Conservation (phyloP, 2,113 vertebrate genomes). For the Climacteris rufus region DNA sequence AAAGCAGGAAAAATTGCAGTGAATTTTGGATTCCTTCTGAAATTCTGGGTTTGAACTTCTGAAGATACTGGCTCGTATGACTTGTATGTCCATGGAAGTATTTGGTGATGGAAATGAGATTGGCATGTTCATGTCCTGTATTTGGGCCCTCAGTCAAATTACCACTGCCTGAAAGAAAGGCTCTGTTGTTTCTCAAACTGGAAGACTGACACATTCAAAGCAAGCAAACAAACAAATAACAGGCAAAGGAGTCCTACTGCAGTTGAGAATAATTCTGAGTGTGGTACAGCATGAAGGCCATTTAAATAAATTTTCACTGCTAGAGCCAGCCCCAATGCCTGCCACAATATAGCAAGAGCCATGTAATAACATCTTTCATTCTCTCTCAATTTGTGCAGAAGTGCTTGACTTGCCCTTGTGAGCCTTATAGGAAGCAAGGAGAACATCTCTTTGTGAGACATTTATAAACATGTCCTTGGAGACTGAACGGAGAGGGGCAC, state of each 20-base stretch:
- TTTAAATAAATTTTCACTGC: not conserved
- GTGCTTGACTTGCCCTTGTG: not conserved
- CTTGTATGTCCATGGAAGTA: not conserved
- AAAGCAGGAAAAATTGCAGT: not conserved
- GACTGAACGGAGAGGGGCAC: not conserved
- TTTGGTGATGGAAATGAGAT: not conserved
- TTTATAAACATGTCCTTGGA: constrained; percentile 39
- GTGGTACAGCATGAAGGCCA: not conserved
- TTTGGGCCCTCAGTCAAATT: not conserved
- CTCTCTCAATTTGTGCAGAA: not conserved
- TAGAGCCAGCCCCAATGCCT: not conserved
- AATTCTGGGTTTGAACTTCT: not conserved
- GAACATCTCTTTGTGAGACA: not conserved
- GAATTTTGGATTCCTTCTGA: not conserved
- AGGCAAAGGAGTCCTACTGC: not conserved
- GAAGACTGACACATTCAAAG: not conserved
- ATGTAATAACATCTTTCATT: not conserved
- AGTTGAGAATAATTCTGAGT: not conserved
- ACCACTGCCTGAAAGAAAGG: not conserved
- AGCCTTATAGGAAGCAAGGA: not conserved
- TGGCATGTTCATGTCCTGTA: not conserved
- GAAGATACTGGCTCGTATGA: not conserved
- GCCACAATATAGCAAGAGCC: not conserved
- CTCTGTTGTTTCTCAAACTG: not conserved
- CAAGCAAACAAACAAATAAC: not conserved